Base-by-base conservation (phyloP, 2,888 invertebrate species). In the Eurois occulta region DNA sequence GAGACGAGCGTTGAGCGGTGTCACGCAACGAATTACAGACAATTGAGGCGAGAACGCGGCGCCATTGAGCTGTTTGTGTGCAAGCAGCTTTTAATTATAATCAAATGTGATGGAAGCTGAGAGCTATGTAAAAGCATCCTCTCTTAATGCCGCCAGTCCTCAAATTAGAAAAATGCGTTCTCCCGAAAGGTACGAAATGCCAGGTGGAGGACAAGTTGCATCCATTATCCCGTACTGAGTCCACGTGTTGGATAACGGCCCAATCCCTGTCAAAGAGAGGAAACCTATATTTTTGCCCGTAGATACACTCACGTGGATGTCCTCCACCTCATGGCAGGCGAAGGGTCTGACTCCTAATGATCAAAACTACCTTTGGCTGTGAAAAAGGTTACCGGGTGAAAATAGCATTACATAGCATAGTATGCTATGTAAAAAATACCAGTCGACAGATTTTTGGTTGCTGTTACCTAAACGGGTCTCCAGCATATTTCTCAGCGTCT, bases 21-120 rank as follows among this genome's bases (percentile, higher is more conserved):
- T 83, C 87, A 84, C 75, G 81, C 85, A 81, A 88, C 81, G 80
- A 90, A 91, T 91, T 90, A 87, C 75, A 66, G 74, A 84, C 90
- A 91, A 91, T 91, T 89, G 88, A 86, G 79, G 67, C 52, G 75
- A 78, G 76, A 75, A 55, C 71, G 90, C 89, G 87, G 88, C 83
- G 55, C 81, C 83, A 86, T 80, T 88, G 88, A 81, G 58, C 64
- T 72, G 72, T 78, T 85, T 81, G 75, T 55, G 74, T 65, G 65
- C 67, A 70, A 72, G 78, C 75, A 75, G 70, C 77, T 80, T 83
- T 86, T 88, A 89, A 90, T 90, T 90, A 75, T 88, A 90, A 89
- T 90, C 81, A 78, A 86, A 87, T 87, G 84, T 76, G 70, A 60
- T 70, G 79, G 88, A 90, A 85, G 67, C 70, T 71, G 75, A 78